A percentile compares a stretch with the other conserved stretches of the same genome.
These are phyloP conservation scores for Drosophila colorata DNA, from an alignment of 2,888 invertebrate species.

Conservation along the genomic window DNA sequence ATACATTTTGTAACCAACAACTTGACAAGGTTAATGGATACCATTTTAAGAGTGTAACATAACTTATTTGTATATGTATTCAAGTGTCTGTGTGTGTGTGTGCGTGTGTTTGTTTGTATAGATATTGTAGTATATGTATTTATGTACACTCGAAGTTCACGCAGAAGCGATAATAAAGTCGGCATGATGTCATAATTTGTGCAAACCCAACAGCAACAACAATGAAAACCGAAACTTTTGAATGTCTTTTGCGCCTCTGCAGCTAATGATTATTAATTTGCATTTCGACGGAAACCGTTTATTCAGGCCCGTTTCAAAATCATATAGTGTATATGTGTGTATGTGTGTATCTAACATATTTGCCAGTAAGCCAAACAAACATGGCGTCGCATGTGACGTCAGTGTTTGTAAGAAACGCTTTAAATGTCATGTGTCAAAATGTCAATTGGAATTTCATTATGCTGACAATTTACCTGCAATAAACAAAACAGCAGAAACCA, in stretches of 20 bases:
- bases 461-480: slow-evolving; percentile 18
- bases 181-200: slow-evolving; percentile 70
- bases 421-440: slow-evolving; percentile 37
- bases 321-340: neutral
- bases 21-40: slow-evolving; percentile 16
- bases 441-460: slow-evolving; percentile 38
- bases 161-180: slow-evolving; percentile 70
- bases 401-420: slow-evolving; percentile 2
- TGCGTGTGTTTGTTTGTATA: slow-evolving; percentile 9
- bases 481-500: neutral
- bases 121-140: slow-evolving; percentile 5
- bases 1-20: slow-evolving; percentile 13
- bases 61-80: slow-evolving; percentile 13
- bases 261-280: slow-evolving; percentile 60
- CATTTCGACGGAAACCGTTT: slow-evolving; percentile 55
- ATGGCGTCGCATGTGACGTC: slow-evolving; percentile 25
- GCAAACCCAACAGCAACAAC: slow-evolving; percentile 39
- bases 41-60: slow-evolving; percentile 8
- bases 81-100: neutral
- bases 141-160: slow-evolving; percentile 60
- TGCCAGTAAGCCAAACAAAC: slow-evolving; percentile 18
- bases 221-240: slow-evolving; percentile 38
- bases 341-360: slow-evolving; percentile 16
- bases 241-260: slow-evolving; percentile 46
- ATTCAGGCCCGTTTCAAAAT: slow-evolving; percentile 29